A percentile compares a stretch with the other conserved stretches of the same genome.
phyloP scores from a whole-genome alignment of 2,113 vertebrate species.

The Spilogale gracilis region DNA sequence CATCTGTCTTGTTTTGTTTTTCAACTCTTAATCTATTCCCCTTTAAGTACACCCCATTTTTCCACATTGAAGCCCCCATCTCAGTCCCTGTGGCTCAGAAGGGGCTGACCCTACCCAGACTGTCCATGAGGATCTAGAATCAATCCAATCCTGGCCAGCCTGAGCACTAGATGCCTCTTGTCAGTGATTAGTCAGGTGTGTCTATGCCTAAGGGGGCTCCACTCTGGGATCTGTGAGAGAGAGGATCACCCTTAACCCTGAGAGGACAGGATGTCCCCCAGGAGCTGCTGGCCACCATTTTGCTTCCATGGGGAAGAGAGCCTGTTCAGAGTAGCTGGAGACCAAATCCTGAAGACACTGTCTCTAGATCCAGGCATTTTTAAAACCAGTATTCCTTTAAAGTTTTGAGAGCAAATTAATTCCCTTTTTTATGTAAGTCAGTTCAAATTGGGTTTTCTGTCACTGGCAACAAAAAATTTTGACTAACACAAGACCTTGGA shows the following conservation, averaged over 20 bases:
- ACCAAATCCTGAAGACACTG: not conserved
- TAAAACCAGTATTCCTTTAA: not conserved
- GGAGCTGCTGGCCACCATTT: not conserved
- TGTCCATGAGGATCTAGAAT: not conserved
- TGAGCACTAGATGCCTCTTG: not conserved
- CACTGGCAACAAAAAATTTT: not conserved
- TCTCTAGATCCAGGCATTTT: not conserved
- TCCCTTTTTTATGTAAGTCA: not conserved
- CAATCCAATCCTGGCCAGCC: too few relatives aligned
- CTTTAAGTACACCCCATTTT: not conserved
- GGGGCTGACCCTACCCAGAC: not conserved
- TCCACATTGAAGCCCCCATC: not conserved
- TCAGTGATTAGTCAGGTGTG: not conserved
- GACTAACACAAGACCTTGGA: not conserved
- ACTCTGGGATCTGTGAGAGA: not conserved
- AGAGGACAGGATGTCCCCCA: not conserved
- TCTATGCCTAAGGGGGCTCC: not conserved
- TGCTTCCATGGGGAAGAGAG: not conserved
- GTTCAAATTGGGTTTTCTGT: conserved; percentile 22
- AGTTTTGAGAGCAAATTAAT: not conserved
- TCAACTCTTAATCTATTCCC: not conserved
- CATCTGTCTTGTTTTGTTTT: not conserved
- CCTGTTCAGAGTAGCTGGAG: not conserved
- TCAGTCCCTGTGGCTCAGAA: not conserved
- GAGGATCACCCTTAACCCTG: not conserved